Percentiles rank a stretch among this genome's conserved stretches.
These are phyloP conservation scores for Corythoichthys intestinalis DNA, from an alignment of 2,113 vertebrate genomes.

Conservation along the genomic window DNA sequence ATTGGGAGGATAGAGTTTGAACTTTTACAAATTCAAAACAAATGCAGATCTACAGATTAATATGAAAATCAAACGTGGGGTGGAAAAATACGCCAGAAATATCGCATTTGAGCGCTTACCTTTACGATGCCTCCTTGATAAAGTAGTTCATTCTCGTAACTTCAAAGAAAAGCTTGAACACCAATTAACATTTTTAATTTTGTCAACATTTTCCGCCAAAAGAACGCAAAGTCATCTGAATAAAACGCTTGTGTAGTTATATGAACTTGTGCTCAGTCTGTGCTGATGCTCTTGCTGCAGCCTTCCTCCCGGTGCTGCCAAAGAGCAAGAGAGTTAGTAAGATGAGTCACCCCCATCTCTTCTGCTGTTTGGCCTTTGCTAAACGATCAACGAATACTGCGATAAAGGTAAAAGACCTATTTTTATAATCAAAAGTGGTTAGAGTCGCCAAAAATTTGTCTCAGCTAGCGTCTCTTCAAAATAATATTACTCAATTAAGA, in stretches of 20 bases:
- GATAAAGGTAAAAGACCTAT: too few species aligned
- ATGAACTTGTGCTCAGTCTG: conserved; percentile 27
- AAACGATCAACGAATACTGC: background rate
- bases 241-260: conserved; percentile 8
- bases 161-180: background rate
- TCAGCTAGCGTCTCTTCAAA: too few species aligned
- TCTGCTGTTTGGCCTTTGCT: background rate
- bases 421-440: too few species aligned
- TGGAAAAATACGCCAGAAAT: background rate
- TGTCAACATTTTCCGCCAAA: background rate
- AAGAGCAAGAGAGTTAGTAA: conserved; percentile 27
- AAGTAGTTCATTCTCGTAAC: conserved; percentile 40
- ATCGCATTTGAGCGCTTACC: conserved; percentile 24
- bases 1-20: background rate
- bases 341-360: conserved; percentile 5
- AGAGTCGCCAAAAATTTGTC: too few species aligned
- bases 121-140: conserved; percentile 30
- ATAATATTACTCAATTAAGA: too few species aligned
- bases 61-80: background rate
- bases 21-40: background rate
- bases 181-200: background rate
- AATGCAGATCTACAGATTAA: background rate
- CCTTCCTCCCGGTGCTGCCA: conserved; percentile 16
- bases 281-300: conserved; percentile 32
- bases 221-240: conserved; percentile 38